Evolutionary conservation across 2,797 vertebrate species (phyloP).

Genomic region (Phalanger gymnotis): DNA sequence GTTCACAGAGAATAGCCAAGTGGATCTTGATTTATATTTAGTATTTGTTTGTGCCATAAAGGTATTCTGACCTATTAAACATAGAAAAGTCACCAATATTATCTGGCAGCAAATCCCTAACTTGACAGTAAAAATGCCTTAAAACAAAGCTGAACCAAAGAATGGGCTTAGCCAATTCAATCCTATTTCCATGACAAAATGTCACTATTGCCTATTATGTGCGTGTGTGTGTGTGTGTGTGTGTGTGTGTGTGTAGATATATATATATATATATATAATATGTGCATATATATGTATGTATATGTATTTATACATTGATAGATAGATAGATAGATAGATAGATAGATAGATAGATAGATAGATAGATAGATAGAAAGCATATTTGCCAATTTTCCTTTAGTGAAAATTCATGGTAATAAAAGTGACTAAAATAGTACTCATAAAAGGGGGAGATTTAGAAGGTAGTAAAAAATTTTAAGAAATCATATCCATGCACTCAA

Average conservation of each 20-base stretch:
- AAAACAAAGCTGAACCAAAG: background rate
- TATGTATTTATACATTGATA: too few species aligned
- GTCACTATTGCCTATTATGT: background rate
- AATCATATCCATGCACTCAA: background rate
- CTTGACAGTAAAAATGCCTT: background rate
- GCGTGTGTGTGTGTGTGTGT: too few species aligned
- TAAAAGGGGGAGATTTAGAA: accelerated
- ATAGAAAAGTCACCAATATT: background rate
- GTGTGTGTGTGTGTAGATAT: too few species aligned
- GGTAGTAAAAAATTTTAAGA: accelerated
- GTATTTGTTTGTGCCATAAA: background rate
- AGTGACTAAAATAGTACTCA: background rate
- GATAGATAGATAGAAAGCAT: background rate
- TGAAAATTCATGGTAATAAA: accelerated
- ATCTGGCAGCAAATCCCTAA: background rate
- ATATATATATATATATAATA: too few species aligned
- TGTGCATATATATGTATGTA: too few species aligned
- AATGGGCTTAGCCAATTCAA: background rate
- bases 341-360: too few species aligned
- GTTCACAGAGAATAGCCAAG: accelerated
- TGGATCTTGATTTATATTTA: too few species aligned
- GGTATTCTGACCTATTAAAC: background rate
- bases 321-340: too few species aligned
- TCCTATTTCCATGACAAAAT: background rate
- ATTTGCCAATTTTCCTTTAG: background rate